Evolutionary conservation across 2,113 vertebrate species (phyloP).

Genomic region (Alaudala cheleensis): DNA sequence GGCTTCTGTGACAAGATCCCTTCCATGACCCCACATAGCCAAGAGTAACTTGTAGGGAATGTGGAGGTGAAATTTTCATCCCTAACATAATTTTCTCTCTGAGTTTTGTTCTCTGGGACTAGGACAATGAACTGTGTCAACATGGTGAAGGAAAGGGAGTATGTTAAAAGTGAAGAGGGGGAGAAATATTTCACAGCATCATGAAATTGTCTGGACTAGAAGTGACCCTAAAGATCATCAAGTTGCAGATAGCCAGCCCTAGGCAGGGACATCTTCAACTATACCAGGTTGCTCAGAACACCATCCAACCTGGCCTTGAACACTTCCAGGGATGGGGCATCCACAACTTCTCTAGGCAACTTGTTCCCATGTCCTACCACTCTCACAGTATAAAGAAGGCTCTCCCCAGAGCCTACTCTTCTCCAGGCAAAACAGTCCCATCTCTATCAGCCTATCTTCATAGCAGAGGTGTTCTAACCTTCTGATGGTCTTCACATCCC

Average conservation of each 20-base stretch:
- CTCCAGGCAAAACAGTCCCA: background rate
- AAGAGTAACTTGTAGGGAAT: fast-evolving
- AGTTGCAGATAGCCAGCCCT: background rate
- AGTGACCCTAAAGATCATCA: background rate
- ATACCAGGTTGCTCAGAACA: background rate
- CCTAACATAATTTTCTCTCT: background rate
- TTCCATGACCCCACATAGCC: background rate
- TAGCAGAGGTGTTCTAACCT: background rate
- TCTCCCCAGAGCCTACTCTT: background rate
- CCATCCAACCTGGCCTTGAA: background rate
- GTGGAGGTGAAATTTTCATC: background rate
- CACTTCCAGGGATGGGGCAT: background rate
- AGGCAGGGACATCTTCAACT: background rate
- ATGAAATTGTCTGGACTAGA: background rate
- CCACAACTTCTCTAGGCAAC: background rate
- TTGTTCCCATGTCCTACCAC: background rate
- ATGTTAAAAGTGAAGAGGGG: background rate
- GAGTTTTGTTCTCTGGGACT: background rate
- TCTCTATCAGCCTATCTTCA: background rate
- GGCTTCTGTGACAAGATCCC: background rate
- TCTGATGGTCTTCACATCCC: background rate
- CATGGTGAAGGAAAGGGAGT: background rate
- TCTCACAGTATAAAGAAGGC: background rate
- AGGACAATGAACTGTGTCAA: background rate
- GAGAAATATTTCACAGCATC: background rate